A percentile compares a stretch with the other conserved stretches of the same genome.
phyloP scores from a whole-genome alignment of 2,888 invertebrate genomes.

The Eutolmus rufibarbis region DNA sequence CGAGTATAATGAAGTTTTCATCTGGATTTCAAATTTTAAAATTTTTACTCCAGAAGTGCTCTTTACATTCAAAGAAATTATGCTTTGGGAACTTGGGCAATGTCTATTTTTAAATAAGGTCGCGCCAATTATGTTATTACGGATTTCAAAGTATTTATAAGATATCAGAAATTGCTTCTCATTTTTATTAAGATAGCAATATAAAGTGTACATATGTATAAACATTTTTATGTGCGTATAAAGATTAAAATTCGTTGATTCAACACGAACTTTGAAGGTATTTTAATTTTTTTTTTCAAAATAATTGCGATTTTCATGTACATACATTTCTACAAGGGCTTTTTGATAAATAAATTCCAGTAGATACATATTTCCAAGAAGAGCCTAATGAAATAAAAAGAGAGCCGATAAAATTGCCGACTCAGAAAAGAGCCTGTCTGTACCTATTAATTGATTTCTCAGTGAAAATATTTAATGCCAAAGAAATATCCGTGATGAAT shows the following conservation, averaged over 20 bases:
- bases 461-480: background rate
- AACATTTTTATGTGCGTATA: no score
- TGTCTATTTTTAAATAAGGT: no score
- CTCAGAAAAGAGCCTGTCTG: background rate
- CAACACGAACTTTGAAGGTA: no score
- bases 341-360: background rate
- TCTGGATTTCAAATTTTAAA: background rate
- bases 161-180: no score
- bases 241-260: no score
- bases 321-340: background rate
- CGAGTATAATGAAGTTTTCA: background rate
- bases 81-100: no score
- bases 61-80: no score
- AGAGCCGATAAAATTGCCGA: background rate
- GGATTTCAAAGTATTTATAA: no score
- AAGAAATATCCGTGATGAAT: background rate
- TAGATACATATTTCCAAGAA: background rate
- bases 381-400: background rate
- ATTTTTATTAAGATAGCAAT: no score
- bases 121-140: no score
- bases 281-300: background rate
- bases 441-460: background rate
- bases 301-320: background rate
- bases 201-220: no score
- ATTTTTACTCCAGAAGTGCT: background rate